Evolutionary conservation across 1,140 invertebrate species (phyloP).

Genomic region (Andrena cerasifolii): DNA sequence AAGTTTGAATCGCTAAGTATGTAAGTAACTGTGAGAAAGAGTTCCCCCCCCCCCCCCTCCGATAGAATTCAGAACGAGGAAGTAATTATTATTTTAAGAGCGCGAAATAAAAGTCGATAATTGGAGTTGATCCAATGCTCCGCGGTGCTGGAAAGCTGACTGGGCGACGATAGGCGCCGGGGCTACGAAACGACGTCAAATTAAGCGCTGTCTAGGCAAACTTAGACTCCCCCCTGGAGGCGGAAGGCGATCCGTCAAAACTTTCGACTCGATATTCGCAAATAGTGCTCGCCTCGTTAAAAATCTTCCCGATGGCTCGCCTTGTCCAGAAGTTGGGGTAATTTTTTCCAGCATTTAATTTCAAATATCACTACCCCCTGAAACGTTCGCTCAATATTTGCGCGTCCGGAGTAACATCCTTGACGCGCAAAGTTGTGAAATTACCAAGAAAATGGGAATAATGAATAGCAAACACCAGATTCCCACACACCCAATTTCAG

Average conservation of each 20-base stretch:
- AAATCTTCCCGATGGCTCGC: background rate
- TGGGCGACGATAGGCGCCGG: conserved; percentile 21
- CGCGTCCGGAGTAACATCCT: background rate
- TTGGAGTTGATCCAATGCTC: conserved; percentile 33
- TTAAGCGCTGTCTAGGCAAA: conserved; percentile 32
- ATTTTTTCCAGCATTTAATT: background rate
- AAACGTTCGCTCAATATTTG: background rate
- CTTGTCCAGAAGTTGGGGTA: background rate
- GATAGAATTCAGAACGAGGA: conserved; percentile 6
- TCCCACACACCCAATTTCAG: too few relatives aligned
- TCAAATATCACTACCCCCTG: background rate
- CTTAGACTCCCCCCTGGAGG: background rate
- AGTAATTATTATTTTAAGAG: conserved; percentile 35
- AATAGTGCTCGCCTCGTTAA: background rate
- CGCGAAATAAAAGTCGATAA: conserved; percentile 34
- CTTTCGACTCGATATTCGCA: conserved; percentile 31
- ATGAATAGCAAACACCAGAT: too few relatives aligned
- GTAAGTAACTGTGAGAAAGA: too few relatives aligned
- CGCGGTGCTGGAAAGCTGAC: conserved; percentile 3
- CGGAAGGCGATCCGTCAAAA: conserved; percentile 28
- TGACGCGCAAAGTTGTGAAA: background rate
- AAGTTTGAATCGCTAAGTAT: too few relatives aligned
- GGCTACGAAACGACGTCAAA: conserved; percentile 27
- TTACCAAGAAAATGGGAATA: background rate
- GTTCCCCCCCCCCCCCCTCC: too few relatives aligned